Conservation (phyloP, 1,140 invertebrate genomes). For the Zaprionus nigranus region DNA sequence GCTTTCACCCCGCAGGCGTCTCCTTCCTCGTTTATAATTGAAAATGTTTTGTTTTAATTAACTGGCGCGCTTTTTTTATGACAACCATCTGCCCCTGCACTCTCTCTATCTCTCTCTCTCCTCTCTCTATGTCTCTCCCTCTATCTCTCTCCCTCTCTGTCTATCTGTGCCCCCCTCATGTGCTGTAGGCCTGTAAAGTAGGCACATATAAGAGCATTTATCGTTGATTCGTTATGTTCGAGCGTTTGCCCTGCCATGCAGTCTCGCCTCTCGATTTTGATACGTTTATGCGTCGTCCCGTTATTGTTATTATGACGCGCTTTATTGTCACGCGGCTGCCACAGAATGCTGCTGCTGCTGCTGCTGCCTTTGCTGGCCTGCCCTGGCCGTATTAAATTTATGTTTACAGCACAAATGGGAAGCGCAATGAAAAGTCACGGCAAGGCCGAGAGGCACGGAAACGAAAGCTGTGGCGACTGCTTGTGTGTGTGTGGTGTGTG, state of each 20-base stretch:
- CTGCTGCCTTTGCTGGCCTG: slow-evolving; percentile 52
- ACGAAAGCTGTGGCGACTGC: slow-evolving; percentile 53
- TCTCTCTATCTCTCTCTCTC: neutral
- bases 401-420: slow-evolving; percentile 76
- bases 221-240: slow-evolving; percentile 22
- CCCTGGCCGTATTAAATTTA: slow-evolving; percentile 71
- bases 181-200: slow-evolving; percentile 36
- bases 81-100: slow-evolving; percentile 40
- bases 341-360: slow-evolving; percentile 50
- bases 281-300: slow-evolving; percentile 27
- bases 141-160: neutral
- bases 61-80: slow-evolving; percentile 70
- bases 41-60: slow-evolving; percentile 83
- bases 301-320: slow-evolving; percentile 73
- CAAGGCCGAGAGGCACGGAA: slow-evolving; percentile 31
- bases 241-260: slow-evolving; percentile 36
- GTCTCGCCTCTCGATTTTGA: slow-evolving; percentile 49
- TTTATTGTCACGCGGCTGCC: slow-evolving; percentile 71
- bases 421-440: slow-evolving; percentile 64
- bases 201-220: slow-evolving; percentile 8
- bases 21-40: slow-evolving; percentile 58
- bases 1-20: slow-evolving; percentile 11
- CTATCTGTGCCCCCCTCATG: neutral
- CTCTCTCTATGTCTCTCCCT: neutral
- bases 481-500: slow-evolving; percentile 24